Conservation (phyloP, 1,140 invertebrate species). For the Solenopsis fugax region DNA sequence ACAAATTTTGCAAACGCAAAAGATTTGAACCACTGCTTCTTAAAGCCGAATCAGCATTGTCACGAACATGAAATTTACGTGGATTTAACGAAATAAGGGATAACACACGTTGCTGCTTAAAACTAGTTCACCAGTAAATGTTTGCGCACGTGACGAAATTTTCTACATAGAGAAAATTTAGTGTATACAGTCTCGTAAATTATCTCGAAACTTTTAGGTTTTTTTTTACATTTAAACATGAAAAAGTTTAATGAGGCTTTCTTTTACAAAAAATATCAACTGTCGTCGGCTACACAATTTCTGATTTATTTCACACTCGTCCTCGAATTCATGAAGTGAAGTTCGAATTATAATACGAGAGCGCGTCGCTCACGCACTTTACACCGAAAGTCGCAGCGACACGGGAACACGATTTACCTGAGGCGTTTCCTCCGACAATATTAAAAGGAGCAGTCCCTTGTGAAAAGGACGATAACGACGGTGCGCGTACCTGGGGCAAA, state of each 20-base stretch:
- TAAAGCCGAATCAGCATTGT: conserved; percentile 60
- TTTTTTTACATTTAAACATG: background rate
- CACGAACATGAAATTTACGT: conserved; percentile 74
- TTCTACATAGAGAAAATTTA: background rate
- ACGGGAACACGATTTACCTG: conserved; percentile 35
- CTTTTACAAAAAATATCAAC: background rate
- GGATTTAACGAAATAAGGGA: conserved; percentile 80
- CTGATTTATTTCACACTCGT: background rate
- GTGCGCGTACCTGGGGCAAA: conserved; percentile 49
- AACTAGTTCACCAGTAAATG: conserved; percentile 9
- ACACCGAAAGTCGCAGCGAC: conserved; percentile 41
- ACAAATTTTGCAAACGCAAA: conserved; percentile 21
- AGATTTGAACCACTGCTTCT: conserved; percentile 28
- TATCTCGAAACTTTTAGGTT: background rate
- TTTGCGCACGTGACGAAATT: background rate
- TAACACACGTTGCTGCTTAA: conserved; percentile 26
- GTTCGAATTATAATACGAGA: conserved; percentile 53
- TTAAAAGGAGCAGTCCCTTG: conserved; percentile 44
- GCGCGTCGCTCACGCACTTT: conserved; percentile 15
- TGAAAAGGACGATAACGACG: conserved; percentile 42
- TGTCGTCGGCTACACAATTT: background rate
- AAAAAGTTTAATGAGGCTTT: background rate
- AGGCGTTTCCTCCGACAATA: conserved; percentile 20
- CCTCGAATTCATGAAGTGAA: conserved; percentile 36
- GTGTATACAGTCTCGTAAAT: background rate